Evolutionary conservation across 2,888 invertebrate genomes (phyloP), one percentile per base, ranked within the genome.

Genomic region (Xestia xanthographa): DNA sequence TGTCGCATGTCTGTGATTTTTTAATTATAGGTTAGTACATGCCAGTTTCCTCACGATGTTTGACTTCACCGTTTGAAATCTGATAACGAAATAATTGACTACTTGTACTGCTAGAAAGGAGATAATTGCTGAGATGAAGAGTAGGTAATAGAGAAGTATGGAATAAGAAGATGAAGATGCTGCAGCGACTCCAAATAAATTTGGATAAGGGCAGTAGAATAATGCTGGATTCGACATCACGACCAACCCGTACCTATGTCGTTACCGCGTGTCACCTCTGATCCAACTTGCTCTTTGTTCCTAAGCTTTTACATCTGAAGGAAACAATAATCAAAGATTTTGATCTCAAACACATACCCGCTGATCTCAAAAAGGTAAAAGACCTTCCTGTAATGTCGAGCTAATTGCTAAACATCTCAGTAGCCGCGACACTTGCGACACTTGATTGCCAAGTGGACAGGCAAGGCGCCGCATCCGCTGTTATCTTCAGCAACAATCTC

Each of bases 401-500:
- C 5, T 14, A 50, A 22, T 20, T 62, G 14, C 20, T 41, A 68
- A 22, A 34, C 60, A 43, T 62, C 68, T 50, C 26, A 17, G 34
- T 43, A 43, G 26, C 34, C 20, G 29, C 48, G 12, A 68, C 43
- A 75, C 60, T 34, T 60, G 41, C 50, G 12, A 50, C 41, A 75
- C 60, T 43, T 62, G 75, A 50, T 43, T 43, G 29, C 68, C 26
- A 53, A 50, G 72, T 45, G n/a, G 50, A 66, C 72, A 62, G 43
- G 53, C 45, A 34, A 26, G 77, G 65, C n/a, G 75, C 48, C 53
- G 43, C 50, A 12, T 71, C 56, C 53, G 66, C 5, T 11, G 43
- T 22, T 75, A 76, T 75, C 78, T 67, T 29, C 20, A 41, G 26
- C 38, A 11, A 34, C 56, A 56, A 78, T 73, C 79, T 65, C 56